These are phyloP conservation scores for Lithophane ornitopus DNA, from an alignment of 2,888 invertebrate genomes.

Conservation along the genomic window DNA sequence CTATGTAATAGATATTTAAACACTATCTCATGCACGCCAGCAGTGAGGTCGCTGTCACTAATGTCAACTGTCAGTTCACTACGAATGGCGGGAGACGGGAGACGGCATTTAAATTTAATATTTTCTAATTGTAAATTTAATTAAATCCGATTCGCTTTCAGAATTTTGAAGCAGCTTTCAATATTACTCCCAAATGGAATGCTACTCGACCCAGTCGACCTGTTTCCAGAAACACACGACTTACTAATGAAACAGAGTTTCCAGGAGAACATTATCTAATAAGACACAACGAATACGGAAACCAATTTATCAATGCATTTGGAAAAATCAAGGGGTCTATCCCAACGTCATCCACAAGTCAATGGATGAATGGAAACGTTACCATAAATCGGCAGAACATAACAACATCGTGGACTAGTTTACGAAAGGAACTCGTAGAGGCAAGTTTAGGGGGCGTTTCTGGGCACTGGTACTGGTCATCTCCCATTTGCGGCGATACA, in stretches of 20 bases:
- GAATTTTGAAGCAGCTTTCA: slow-evolving; percentile 85
- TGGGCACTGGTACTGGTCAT: slow-evolving; percentile 87
- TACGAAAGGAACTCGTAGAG: slow-evolving; percentile 87
- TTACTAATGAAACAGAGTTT: slow-evolving; percentile 73
- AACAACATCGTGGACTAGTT: slow-evolving; percentile 90
- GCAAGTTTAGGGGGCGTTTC: slow-evolving; percentile 88
- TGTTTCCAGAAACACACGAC: neutral
- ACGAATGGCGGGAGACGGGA: too few species aligned
- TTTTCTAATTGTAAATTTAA: neutral
- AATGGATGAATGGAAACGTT: slow-evolving; percentile 79
- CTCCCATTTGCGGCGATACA: slow-evolving; percentile 91
- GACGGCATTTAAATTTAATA: neutral
- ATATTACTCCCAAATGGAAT: slow-evolving; percentile 89
- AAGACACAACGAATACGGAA: slow-evolving; percentile 91
- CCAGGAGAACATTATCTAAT: slow-evolving; percentile 79
- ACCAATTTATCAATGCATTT: slow-evolving; percentile 80
- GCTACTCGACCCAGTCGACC: slow-evolving; percentile 63
- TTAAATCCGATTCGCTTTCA: slow-evolving; percentile 59
- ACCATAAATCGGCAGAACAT: slow-evolving; percentile 88
- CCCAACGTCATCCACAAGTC: slow-evolving; percentile 77
- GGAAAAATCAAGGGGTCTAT: slow-evolving; percentile 67
- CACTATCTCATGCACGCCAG: too few species aligned
- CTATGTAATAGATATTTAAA: too few species aligned
- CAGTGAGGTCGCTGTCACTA: too few species aligned
- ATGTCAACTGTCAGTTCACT: too few species aligned